Conservation (phyloP, 2,797 vertebrate species). For the Perodicticus potto region DNA sequence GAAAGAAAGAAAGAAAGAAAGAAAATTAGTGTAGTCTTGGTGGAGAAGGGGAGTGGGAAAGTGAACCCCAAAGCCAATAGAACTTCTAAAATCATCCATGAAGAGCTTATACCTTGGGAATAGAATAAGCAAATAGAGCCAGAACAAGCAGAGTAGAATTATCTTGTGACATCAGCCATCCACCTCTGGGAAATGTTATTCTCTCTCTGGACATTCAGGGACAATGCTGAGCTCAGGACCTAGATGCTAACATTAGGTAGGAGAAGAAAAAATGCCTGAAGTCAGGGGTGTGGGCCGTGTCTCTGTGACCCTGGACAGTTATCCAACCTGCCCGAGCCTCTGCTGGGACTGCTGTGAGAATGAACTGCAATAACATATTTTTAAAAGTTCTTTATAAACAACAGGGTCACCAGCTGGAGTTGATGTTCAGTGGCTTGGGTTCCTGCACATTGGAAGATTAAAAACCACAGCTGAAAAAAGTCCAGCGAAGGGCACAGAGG, state of each 20-base stretch:
- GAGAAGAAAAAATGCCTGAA: neutral
- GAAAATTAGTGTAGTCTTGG: neutral
- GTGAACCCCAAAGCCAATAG: neutral
- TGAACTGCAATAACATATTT: neutral
- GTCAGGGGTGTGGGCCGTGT: too few species aligned
- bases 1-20: too few species aligned
- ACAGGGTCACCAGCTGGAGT: neutral
- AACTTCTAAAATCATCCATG: neutral
- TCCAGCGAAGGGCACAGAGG: neutral
- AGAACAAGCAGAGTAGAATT: neutral
- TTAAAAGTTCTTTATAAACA: neutral
- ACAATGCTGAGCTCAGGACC: neutral
- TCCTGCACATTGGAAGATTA: neutral
- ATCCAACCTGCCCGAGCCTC: neutral
- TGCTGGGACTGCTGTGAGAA: neutral
- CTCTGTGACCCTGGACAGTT: neutral
- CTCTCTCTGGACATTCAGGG: neutral
- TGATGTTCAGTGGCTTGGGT: neutral
- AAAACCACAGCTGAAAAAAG: neutral
- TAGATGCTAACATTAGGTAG: neutral
- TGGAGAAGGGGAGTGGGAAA: neutral
- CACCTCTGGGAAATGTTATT: neutral
- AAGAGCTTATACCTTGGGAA: neutral
- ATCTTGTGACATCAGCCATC: neutral
- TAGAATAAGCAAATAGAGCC: neutral